Conservation (phyloP, 2,888 invertebrate species). For the Aleiodes testaceus region DNA sequence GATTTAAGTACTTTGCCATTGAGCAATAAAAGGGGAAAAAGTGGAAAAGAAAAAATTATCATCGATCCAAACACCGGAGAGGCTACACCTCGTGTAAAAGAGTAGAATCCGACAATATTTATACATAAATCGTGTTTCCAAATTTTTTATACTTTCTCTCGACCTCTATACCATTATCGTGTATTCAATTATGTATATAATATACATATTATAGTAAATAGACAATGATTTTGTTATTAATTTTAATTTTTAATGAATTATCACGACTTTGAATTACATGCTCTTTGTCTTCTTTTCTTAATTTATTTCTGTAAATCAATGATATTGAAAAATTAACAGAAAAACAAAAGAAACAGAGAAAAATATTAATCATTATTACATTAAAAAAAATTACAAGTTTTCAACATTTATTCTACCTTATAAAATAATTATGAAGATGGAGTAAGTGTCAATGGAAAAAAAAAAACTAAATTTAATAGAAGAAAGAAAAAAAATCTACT, state of each 20-base stretch:
- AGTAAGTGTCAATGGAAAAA: too few relatives aligned
- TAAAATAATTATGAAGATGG: too few relatives aligned
- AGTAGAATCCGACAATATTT: constrained; percentile 25
- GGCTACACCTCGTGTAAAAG: constrained; percentile 56
- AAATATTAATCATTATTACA: too few relatives aligned
- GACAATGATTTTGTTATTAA: neutral
- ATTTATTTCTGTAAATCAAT: neutral
- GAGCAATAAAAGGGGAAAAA: constrained; percentile 49
- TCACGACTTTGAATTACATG: too few relatives aligned
- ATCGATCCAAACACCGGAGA: constrained; percentile 69
- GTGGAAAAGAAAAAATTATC: constrained; percentile 61
- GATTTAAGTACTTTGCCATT: constrained; percentile 51
- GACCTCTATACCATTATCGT: neutral
- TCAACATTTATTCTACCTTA: too few relatives aligned
- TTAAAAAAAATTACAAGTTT: too few relatives aligned
- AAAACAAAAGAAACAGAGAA: too few relatives aligned
- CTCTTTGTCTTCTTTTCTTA: neutral
- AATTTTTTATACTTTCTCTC: neutral
- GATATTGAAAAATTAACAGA: constrained; percentile 24
- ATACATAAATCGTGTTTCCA: neutral
- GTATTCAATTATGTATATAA: too few relatives aligned
- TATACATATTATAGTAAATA: neutral
- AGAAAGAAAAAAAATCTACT: too few relatives aligned
- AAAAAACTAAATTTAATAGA: too few relatives aligned
- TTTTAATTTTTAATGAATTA: neutral